Base-by-base conservation (phyloP, 23 tunicate species). In the Trididemnum clinides region DNA sequence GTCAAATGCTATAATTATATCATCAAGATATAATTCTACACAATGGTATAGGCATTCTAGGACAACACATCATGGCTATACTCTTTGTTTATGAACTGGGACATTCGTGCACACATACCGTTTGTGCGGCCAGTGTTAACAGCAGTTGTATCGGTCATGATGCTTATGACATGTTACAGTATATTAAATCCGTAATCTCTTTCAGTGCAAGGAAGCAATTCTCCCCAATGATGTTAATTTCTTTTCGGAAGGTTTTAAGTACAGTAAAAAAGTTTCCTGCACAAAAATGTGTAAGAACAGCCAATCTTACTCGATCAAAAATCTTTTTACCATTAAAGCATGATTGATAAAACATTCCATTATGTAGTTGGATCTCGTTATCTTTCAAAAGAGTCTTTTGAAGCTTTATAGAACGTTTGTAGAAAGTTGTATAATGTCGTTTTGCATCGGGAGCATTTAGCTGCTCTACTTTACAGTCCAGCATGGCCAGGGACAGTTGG, bases 141-240 rank as follows among this genome's bases (percentile, higher is more conserved):
- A 22, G 27, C 69, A 62, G 69, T 62, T 62, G 69, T 62, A 62
- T 62, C 69, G n/a, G 69, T 62, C 69, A 62, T 62, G 69, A 62
- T 62, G 69, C 69, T 62, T 12, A 62, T 62, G 69, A 62, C 69
- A 62, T 62, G 69, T 23, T 62, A 23, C 26, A 62, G 69, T 62
- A 62, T 62, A 62, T 62, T n/a, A 23, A 62, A 62, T 62, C 69
- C 5, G n/a, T 62, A 22, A 19, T 15, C 26, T 62, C 69, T 62
- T 62, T 62, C 69, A 62, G 27, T 62, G 69, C 69, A 12, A 62
- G n/a, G 27, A 62, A 62, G 69, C 69, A 62, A n/a, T 62, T 62
- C 6, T 62, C 69, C 27, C 69, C 69, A 62, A 23, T 62, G 69
- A n/a, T 62, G 69, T 23, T 62, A 6, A 12, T 62, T 23, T 62